These are phyloP conservation scores for Puffinus mauretanicus DNA, from an alignment of 2,113 vertebrate species.

Conservation along the genomic window DNA sequence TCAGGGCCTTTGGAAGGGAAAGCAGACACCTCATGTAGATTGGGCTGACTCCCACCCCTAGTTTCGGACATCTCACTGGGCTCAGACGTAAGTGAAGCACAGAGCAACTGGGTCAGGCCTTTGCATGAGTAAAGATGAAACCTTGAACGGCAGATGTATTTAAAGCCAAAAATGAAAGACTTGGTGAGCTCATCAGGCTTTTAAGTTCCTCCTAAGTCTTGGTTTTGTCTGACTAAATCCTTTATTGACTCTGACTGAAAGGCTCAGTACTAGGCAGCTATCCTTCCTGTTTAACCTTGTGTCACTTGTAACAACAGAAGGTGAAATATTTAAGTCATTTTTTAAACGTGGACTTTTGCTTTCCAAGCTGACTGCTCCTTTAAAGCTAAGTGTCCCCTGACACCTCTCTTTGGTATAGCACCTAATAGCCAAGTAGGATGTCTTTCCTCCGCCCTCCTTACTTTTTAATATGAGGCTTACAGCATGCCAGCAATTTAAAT, in stretches of 20 bases:
- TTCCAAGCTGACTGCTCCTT: not conserved
- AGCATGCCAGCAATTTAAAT: not conserved
- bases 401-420: not conserved
- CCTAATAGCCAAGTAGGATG: not conserved
- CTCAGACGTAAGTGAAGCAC: not conserved
- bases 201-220: not conserved
- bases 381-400: not conserved
- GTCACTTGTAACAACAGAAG: not conserved
- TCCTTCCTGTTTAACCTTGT: conserved; percentile 5
- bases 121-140: not conserved
- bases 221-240: not conserved
- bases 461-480: not conserved
- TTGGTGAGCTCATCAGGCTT: not conserved
- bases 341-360: not conserved
- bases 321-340: conserved; percentile 11
- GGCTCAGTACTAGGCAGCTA: not conserved
- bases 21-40: not conserved
- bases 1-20: not conserved
- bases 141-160: not conserved
- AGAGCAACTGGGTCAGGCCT: not conserved
- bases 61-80: not conserved
- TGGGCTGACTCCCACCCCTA: not conserved
- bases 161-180: not conserved
- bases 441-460: not conserved
- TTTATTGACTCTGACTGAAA: not conserved